Evolutionary conservation across 2,888 invertebrate genomes (phyloP).

Genomic region (Bellardia bayeri): DNA sequence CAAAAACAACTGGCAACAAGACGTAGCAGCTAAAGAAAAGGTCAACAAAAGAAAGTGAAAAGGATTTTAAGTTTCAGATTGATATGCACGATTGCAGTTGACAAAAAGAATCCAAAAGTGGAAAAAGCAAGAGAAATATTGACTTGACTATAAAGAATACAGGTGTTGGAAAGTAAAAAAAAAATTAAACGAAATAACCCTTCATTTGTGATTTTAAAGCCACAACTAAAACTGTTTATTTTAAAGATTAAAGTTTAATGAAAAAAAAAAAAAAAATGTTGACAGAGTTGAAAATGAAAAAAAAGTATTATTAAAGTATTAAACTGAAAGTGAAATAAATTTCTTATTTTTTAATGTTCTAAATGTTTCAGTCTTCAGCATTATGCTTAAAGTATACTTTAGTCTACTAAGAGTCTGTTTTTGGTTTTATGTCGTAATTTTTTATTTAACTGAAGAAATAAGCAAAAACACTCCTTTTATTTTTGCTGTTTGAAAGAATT

Average conservation of each 20-base stretch:
- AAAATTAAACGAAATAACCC: neutral
- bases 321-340: neutral
- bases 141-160: constrained; percentile 51
- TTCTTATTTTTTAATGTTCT: neutral
- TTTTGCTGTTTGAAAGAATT: constrained; percentile 7
- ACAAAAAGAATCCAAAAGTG: constrained; percentile 19
- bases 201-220: neutral
- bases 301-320: neutral
- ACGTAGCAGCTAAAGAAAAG: constrained; percentile 32
- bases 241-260: constrained; percentile 13
- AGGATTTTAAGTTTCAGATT: constrained; percentile 68
- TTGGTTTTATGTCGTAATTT: neutral
- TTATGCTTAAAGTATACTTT: neutral
- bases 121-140: constrained; percentile 13
- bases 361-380: neutral
- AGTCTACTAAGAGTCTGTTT: constrained; percentile 28
- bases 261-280: neutral
- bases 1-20: neutral
- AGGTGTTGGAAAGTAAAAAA: constrained; percentile 49
- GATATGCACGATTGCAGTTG: constrained; percentile 71
- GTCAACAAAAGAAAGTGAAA: constrained; percentile 70
- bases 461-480: constrained; percentile 3
- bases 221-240: neutral
- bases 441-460: neutral
- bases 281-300: neutral